Evolutionary conservation across 1,140 invertebrate species (phyloP).

Genomic region (Pentalonia nigronervosa): DNA sequence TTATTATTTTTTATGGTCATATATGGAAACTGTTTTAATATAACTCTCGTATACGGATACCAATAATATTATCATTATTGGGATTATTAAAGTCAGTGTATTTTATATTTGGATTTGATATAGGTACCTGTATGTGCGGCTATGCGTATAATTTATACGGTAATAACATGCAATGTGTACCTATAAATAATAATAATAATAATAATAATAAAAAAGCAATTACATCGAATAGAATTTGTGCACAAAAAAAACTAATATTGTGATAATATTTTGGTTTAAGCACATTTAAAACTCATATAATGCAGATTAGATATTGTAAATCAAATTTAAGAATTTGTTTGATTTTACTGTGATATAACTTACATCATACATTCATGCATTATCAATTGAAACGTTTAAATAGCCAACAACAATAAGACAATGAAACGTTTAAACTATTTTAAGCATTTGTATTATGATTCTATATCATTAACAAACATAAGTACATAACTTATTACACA

Average conservation of each 20-base stretch:
- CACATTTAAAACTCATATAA: not conserved
- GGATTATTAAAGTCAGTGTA: not conserved
- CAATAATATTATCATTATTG: not conserved
- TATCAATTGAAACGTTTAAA: too few relatives aligned
- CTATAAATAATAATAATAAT: not conserved
- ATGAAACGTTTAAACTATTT: too few relatives aligned
- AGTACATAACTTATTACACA: not conserved
- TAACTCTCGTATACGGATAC: not conserved
- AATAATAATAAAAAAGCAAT: not conserved
- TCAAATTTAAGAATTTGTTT: not conserved
- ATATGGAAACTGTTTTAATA: not conserved
- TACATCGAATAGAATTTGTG: not conserved
- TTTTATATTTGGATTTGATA: not conserved
- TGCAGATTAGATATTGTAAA: too few relatives aligned
- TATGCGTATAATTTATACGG: not conserved
- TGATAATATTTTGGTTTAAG: not conserved
- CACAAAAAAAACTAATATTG: not conserved
- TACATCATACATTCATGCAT: too few relatives aligned
- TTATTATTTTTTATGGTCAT: not conserved
- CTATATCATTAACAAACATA: not conserved
- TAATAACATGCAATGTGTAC: not conserved
- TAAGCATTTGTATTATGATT: too few relatives aligned
- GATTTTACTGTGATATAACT: too few relatives aligned
- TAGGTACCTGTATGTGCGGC: not conserved
- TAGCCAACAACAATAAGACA: too few relatives aligned